Conservation (phyloP, 2,113 vertebrate species). For the Passer domesticus region DNA sequence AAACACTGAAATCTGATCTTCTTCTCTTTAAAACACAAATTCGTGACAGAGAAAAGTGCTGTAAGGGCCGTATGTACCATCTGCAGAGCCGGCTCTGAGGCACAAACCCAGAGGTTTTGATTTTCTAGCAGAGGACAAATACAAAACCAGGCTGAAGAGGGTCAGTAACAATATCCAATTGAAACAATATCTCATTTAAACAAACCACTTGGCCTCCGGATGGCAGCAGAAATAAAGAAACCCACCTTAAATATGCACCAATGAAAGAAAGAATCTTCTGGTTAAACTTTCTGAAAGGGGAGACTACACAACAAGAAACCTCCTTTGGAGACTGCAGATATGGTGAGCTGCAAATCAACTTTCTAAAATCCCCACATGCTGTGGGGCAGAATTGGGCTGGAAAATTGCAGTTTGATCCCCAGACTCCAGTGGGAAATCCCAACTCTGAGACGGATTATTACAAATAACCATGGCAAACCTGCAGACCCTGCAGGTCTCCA, state of each 20-base stretch:
- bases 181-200: not conserved
- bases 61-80: not conserved
- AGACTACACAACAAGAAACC: not conserved
- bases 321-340: not conserved
- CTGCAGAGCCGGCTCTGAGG: not conserved
- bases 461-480: not conserved
- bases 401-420: not conserved
- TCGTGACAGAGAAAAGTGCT: conserved; percentile 1
- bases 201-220: conserved; percentile 21
- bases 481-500: not conserved
- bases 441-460: not conserved
- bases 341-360: not conserved
- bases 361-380: not conserved
- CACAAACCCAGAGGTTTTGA: not conserved
- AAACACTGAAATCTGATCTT: conserved; percentile 25
- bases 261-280: not conserved
- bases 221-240: conserved; percentile 33
- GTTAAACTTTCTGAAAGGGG: not conserved
- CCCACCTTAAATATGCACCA: not conserved
- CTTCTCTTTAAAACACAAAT: not conserved
- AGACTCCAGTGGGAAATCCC: not conserved
- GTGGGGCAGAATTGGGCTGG: not conserved
- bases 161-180: not conserved
- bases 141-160: not conserved
- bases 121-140: not conserved